Percentiles rank a stretch among this genome's conserved stretches.
phyloP scores from a whole-genome alignment of 2,888 invertebrate species.

The Galeruca laticollis region DNA sequence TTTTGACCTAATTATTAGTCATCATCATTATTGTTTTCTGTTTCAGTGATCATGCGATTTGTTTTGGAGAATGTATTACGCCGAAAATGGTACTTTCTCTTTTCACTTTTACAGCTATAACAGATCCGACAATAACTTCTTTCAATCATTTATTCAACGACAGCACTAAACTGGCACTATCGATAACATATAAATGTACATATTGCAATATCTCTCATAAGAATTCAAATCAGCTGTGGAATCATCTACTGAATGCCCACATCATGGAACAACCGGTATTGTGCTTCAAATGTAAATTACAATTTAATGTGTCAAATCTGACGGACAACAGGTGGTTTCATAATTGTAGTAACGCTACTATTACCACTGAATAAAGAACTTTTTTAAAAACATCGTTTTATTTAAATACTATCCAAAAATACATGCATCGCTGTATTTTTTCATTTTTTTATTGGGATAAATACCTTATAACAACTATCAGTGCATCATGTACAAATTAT shows the following conservation, averaged over 20 bases:
- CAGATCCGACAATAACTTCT: slow-evolving; percentile 18
- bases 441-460: no score
- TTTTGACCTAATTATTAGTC: neutral
- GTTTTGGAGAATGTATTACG: slow-evolving; percentile 41
- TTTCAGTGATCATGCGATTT: slow-evolving; percentile 40
- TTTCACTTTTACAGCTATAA: slow-evolving; percentile 35
- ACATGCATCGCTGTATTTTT: no score
- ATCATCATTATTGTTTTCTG: slow-evolving; percentile 15
- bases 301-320: slow-evolving; percentile 32
- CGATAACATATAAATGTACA: slow-evolving; percentile 35
- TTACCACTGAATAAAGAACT: neutral
- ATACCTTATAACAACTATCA: no score
- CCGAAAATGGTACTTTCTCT: slow-evolving; percentile 37
- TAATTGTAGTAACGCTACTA: slow-evolving; percentile 17
- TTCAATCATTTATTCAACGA: slow-evolving; percentile 33
- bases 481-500: no score
- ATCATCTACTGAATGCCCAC: slow-evolving; percentile 33
- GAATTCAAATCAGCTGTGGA: slow-evolving; percentile 26
- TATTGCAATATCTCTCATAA: slow-evolving; percentile 31
- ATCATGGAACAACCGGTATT: slow-evolving; percentile 43
- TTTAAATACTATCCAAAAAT: no score
- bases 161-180: slow-evolving; percentile 12
- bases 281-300: slow-evolving; percentile 42
- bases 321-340: slow-evolving; percentile 40
- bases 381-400: neutral